These are phyloP conservation scores for Chaenodraco wilsoni DNA, from an alignment of 2,797 vertebrate species.

Conservation along the genomic window DNA sequence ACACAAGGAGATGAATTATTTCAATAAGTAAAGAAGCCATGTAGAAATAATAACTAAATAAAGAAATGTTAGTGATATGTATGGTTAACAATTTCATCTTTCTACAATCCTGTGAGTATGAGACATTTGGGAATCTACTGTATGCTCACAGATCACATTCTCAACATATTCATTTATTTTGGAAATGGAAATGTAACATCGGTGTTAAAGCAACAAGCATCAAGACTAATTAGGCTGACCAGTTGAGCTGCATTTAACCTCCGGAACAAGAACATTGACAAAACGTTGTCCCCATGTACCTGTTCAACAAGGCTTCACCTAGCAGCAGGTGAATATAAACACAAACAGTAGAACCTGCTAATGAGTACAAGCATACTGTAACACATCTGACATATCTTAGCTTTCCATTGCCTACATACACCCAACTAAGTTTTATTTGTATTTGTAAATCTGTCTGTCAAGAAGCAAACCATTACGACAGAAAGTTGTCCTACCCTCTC, in stretches of 20 bases:
- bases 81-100: not conserved
- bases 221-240: conserved; percentile 18
- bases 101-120: not conserved
- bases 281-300: not conserved
- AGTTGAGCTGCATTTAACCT: conserved; percentile 5
- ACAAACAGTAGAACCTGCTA: not conserved
- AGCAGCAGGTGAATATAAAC: not conserved
- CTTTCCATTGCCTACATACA: not conserved
- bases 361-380: not conserved
- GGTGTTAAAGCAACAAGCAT: not conserved
- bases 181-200: not conserved
- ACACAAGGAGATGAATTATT: not conserved
- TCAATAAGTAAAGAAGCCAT: not conserved
- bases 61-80: not conserved
- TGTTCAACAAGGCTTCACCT: not conserved
- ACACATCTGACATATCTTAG: not conserved
- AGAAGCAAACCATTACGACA: not conserved
- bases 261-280: not conserved
- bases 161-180: too few relatives aligned
- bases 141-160: not conserved
- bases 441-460: not conserved
- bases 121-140: not conserved
- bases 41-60: not conserved
- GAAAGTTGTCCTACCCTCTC: conserved; percentile 86
- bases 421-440: not conserved